These are phyloP conservation scores for Lobophora halterata DNA, from an alignment of 2,888 invertebrate genomes.

Conservation along the genomic window DNA sequence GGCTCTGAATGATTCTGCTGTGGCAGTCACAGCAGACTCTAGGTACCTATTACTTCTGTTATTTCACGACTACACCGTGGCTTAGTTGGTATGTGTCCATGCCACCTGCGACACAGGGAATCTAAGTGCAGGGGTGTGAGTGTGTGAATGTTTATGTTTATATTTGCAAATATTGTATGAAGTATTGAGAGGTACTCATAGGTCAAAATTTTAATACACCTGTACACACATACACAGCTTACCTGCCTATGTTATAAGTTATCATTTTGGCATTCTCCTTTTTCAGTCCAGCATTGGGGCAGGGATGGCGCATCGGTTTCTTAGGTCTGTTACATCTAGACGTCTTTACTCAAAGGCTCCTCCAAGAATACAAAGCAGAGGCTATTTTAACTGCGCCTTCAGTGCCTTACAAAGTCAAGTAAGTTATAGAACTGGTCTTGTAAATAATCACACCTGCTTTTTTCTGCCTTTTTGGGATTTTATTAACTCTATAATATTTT, in stretches of 20 bases:
- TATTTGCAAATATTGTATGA: no score
- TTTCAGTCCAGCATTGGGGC: slow-evolving; percentile 90
- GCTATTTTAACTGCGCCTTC: slow-evolving; percentile 92
- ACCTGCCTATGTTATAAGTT: background rate
- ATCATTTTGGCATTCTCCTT: slow-evolving; percentile 7
- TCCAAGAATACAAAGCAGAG: slow-evolving; percentile 91
- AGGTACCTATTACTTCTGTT: slow-evolving; percentile 77
- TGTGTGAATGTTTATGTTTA: no score
- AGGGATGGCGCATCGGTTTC: slow-evolving; percentile 94
- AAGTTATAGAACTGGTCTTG: slow-evolving; percentile 27
- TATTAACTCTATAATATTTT: no score
- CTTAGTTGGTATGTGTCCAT: no score
- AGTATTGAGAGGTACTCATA: no score
- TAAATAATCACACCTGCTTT: no score
- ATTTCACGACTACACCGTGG: no score
- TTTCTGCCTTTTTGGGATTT: background rate
- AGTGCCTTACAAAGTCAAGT: slow-evolving; percentile 88
- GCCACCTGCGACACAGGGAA: no score
- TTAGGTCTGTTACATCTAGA: slow-evolving; percentile 93
- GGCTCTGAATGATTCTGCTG: slow-evolving; percentile 96
- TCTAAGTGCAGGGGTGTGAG: no score
- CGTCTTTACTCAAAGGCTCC: slow-evolving; percentile 91
- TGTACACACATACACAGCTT: no score
- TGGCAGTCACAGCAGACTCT: slow-evolving; percentile 89
- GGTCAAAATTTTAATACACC: no score